Percentiles rank a stretch among this genome's conserved stretches.
These are phyloP conservation scores for Hirtodrosophila cameraria DNA, from an alignment of 2,888 invertebrate species.

Conservation along the genomic window DNA sequence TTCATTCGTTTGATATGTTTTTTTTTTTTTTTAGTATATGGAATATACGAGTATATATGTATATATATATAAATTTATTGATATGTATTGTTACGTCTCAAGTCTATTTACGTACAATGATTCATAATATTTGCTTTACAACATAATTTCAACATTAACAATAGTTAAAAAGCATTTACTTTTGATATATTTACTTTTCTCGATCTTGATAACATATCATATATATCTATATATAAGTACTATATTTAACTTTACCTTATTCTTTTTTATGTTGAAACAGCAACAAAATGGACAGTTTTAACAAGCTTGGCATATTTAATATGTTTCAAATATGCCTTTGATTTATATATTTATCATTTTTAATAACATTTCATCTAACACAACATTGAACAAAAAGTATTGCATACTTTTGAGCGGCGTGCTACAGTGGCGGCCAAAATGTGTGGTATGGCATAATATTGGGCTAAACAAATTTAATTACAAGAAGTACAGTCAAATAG, in stretches of 20 bases:
- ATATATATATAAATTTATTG: conserved; percentile 63
- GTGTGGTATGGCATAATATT: background rate
- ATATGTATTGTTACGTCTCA: conserved; percentile 81
- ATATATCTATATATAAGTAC: conserved; percentile 4
- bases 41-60: conserved; percentile 22
- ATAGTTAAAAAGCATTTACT: conserved; percentile 38
- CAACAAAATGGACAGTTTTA: conserved; percentile 64
- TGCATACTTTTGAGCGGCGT: conserved; percentile 65
- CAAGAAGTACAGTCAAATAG: conserved; percentile 10
- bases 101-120: conserved; percentile 77
- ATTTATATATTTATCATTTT: background rate
- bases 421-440: conserved; percentile 22
- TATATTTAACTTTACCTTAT: conserved; percentile 7
- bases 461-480: conserved; percentile 12
- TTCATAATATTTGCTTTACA: conserved; percentile 43
- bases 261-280: conserved; percentile 31
- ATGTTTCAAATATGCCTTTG: background rate
- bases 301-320: conserved; percentile 31
- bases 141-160: conserved; percentile 32
- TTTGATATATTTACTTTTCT: conserved; percentile 8
- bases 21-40: conserved; percentile 20
- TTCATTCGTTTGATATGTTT: conserved; percentile 35
- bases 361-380: conserved; percentile 47
- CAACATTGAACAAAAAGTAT: conserved; percentile 51
- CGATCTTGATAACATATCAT: conserved; percentile 35